These are phyloP conservation scores for Halcyon badia DNA, from an alignment of 2,797 vertebrate species.

Conservation along the genomic window DNA sequence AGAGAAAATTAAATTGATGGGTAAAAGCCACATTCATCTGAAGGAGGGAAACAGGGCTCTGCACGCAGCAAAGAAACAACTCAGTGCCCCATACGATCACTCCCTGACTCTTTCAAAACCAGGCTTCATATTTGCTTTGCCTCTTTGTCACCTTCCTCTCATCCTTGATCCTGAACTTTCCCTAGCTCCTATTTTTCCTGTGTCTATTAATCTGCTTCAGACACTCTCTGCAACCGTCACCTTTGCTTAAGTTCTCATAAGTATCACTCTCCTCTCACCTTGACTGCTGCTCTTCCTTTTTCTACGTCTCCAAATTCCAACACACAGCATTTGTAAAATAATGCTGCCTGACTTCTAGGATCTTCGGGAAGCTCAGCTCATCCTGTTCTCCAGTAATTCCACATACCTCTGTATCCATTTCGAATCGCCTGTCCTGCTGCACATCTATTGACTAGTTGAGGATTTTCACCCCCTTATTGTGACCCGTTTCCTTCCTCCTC, in stretches of 20 bases:
- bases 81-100: neutral
- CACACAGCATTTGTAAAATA: neutral
- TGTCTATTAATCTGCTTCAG: constrained; percentile 43
- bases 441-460: neutral
- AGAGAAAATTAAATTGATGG: neutral
- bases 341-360: neutral
- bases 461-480: neutral
- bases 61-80: neutral
- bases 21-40: neutral
- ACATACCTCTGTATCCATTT: neutral
- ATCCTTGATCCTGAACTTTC: constrained; percentile 51
- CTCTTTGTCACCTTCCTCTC: neutral
- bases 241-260: constrained; percentile 27
- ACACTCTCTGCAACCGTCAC: neutral
- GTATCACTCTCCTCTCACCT: constrained; percentile 42
- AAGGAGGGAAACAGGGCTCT: neutral
- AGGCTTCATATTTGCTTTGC: neutral
- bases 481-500: neutral
- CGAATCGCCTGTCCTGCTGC: neutral
- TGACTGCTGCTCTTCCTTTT: constrained; percentile 10
- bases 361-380: neutral
- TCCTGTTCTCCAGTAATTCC: neutral
- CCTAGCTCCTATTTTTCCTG: neutral
- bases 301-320: neutral
- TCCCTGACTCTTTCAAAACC: neutral